Conservation (phyloP, 2,113 vertebrate genomes). For the Cyphomyrus discorhynchus region DNA sequence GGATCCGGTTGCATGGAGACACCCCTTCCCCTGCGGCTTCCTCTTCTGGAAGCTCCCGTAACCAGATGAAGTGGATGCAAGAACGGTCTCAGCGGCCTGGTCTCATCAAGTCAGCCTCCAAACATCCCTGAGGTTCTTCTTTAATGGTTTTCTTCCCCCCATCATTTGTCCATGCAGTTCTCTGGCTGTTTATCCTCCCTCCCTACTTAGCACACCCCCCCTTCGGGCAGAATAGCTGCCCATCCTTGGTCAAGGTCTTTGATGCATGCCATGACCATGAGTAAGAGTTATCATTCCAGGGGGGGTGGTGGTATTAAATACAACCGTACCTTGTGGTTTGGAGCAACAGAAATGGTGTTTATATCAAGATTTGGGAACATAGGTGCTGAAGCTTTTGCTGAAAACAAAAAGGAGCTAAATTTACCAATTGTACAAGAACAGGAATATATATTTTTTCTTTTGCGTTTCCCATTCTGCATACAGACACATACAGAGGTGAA, state of each 20-base stretch:
- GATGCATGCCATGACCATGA: not conserved
- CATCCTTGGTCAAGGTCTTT: not conserved
- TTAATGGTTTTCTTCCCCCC: constrained; percentile 19
- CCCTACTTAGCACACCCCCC: not conserved
- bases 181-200: constrained; percentile 22
- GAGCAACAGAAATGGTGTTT: not conserved
- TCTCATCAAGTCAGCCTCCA: not conserved
- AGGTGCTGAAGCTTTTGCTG: not conserved
- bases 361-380: not conserved
- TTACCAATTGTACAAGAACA: not conserved
- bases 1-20: not conserved
- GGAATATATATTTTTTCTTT: not conserved
- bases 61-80: not conserved
- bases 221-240: not conserved
- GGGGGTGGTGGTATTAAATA: not conserved
- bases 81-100: not conserved
- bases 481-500: not conserved
- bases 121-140: constrained; percentile 14
- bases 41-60: not conserved
- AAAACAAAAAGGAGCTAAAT: not conserved
- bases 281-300: not conserved
- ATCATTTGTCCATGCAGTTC: not conserved
- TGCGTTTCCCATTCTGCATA: not conserved
- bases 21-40: not conserved
- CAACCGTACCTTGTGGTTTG: not conserved